A percentile compares a stretch with the other conserved stretches of the same genome.
These are phyloP conservation scores for Enhydra lutris DNA, from an alignment of 2,113 vertebrate species.

Conservation along the genomic window DNA sequence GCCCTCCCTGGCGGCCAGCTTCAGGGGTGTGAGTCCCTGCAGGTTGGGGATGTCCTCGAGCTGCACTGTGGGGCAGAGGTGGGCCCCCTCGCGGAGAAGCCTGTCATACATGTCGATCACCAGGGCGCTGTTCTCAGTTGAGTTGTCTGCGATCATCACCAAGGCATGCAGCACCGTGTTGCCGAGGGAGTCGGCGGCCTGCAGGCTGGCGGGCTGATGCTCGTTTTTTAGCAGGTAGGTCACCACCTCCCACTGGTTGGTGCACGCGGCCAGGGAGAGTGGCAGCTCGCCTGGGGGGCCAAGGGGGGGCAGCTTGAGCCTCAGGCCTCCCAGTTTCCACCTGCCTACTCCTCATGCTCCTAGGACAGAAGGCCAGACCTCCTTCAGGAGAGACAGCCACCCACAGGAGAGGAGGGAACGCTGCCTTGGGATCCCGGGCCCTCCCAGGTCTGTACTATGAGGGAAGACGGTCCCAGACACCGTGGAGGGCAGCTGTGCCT, in stretches of 20 bases:
- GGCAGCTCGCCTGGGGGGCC: constrained; percentile 90
- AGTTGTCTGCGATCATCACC: constrained; percentile 91
- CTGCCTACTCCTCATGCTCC: neutral
- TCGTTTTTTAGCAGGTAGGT: constrained; percentile 89
- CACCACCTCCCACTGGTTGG: constrained; percentile 92
- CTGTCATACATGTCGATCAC: constrained; percentile 88
- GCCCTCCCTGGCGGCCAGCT: constrained; percentile 93
- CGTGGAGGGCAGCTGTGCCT: neutral
- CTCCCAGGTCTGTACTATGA: neutral
- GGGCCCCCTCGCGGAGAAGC: constrained; percentile 84
- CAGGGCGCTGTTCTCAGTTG: constrained; percentile 87
- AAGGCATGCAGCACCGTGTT: constrained; percentile 93
- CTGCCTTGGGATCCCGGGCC: neutral
- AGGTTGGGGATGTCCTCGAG: constrained; percentile 90
- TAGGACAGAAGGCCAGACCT: neutral
- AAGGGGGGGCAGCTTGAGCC: neutral
- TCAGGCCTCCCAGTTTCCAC: neutral
- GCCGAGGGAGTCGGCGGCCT: constrained; percentile 86
- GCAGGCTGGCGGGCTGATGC: constrained; percentile 81
- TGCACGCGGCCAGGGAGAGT: constrained; percentile 94
- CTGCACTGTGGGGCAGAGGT: constrained; percentile 79
- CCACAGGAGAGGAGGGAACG: neutral
- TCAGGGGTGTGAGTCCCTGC: constrained; percentile 89
- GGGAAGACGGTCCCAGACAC: fast-evolving
- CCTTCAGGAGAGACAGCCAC: neutral